Base-by-base conservation (phyloP, 2,888 invertebrate species). In the Hemaris fuciformis region DNA sequence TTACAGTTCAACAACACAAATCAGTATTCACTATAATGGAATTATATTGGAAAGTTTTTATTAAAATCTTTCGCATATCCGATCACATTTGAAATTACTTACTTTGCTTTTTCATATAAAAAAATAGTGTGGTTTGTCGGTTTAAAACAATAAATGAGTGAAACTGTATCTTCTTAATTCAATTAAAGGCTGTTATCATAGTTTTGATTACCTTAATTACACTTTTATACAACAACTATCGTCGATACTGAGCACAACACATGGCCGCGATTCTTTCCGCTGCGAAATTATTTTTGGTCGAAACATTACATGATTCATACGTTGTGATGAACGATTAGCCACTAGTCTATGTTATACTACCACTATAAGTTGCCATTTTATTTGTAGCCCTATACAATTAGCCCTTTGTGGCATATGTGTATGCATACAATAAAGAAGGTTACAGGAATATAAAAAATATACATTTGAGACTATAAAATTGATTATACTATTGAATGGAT, bases 251-350 rank as follows among this genome's bases (percentile, higher is more conserved):
- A 18, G 10, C 53, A 31, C 22, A 23, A 56, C 58, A 57, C 66
- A 56, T 31, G 60, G 61, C 63, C 70, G 67, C 66, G 60, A 64
- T 72, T 70, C 67, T 66, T 72, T 72, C 77, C 8, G 76, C 74
- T 69, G 71, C 73, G 70, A 73, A 83, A 86, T 84, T 81, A 71
- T 76, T 76, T n/a, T 85, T 84, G 85, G 83, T 85, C 85, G 77
- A 81, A 77, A 41, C 59, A 34, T 45, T 46, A 61, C 31, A 61
- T 31, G 67, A 66, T 58, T 46, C 59, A 60, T 65, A 64, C 64
- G 64, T 63, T 66, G 62, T 57, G 34, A 63, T 61, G 46, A 64
- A 64, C 62, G 62, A 60, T 56, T 59, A 59, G 58, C 65, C 15
- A 27, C 74, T 80, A 77, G 64, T 66, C 66, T 74, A 74, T 78